Evolutionary conservation across 1,140 invertebrate genomes (phyloP).

Genomic region (Nomia melanderi): DNA sequence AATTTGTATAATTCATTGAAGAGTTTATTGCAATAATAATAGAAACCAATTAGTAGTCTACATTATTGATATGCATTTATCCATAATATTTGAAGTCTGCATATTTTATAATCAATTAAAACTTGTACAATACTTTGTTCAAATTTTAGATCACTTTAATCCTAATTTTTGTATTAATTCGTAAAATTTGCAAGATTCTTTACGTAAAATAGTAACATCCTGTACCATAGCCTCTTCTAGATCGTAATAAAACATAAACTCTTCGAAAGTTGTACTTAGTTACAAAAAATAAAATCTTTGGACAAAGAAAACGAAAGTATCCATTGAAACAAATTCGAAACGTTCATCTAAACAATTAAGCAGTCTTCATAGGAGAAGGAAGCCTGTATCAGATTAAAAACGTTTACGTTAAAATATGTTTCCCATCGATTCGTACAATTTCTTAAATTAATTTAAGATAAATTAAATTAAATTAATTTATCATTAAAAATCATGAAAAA

Average conservation of each 20-base stretch:
- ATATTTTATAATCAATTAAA: slow-evolving; percentile 5
- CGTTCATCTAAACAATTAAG: not conserved
- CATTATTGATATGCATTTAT: not conserved
- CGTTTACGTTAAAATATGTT: not conserved
- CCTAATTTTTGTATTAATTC: not conserved
- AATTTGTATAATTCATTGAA: not conserved
- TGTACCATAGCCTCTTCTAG: not conserved
- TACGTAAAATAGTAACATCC: no score
- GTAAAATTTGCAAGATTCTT: not conserved
- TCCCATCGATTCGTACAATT: not conserved
- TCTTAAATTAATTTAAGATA: no score
- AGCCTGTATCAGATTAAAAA: not conserved
- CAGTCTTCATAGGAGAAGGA: not conserved
- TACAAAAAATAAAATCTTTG: not conserved
- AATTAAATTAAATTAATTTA: no score
- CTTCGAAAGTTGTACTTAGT: not conserved
- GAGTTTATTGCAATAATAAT: not conserved
- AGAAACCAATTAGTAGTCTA: not conserved
- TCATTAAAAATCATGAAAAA: not conserved
- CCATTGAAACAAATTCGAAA: not conserved
- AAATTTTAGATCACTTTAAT: not conserved
- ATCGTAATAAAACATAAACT: not conserved
- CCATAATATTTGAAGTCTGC: not conserved
- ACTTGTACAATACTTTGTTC: not conserved
- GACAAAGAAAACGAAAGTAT: no score